Percentiles rank a stretch among this genome's conserved stretches.
Evolutionary conservation across 2,888 invertebrate genomes (phyloP).

Genomic region (Conomelus anceps): DNA sequence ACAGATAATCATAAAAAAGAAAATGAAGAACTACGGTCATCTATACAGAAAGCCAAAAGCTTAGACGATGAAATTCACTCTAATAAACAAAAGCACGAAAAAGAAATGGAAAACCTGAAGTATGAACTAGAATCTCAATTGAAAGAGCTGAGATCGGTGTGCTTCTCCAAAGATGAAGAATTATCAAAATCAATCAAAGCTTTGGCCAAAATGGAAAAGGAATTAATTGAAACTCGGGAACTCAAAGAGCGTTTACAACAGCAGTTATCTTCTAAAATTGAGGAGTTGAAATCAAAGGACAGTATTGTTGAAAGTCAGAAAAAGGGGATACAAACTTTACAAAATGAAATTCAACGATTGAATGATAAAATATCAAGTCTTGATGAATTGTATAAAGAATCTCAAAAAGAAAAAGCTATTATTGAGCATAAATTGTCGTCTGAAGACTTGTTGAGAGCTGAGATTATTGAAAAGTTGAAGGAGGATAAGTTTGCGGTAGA

Average conservation of each 20-base stretch:
- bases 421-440: constrained; percentile 10
- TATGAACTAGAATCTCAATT: not conserved
- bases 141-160: not conserved
- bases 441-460: constrained; percentile 6
- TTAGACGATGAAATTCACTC: not conserved
- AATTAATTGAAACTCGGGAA: not conserved
- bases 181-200: not conserved
- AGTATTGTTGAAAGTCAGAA: not conserved
- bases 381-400: constrained; percentile 26
- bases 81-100: not conserved
- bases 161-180: not conserved
- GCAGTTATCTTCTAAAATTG: not conserved
- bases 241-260: not conserved
- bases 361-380: constrained; percentile 14
- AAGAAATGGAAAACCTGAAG: not conserved
- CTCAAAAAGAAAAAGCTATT: constrained; percentile 20
- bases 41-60: not conserved
- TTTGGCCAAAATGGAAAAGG: constrained; percentile 7
- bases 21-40: constrained; percentile 12
- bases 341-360: constrained; percentile 23
- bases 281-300: constrained; percentile 3
- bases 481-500: not conserved
- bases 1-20: constrained; percentile 26
- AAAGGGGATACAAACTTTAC: constrained; percentile 14
- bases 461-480: not conserved